Evolutionary conservation across 2,797 vertebrate genomes (phyloP).

Genomic region (Bradypus variegatus): DNA sequence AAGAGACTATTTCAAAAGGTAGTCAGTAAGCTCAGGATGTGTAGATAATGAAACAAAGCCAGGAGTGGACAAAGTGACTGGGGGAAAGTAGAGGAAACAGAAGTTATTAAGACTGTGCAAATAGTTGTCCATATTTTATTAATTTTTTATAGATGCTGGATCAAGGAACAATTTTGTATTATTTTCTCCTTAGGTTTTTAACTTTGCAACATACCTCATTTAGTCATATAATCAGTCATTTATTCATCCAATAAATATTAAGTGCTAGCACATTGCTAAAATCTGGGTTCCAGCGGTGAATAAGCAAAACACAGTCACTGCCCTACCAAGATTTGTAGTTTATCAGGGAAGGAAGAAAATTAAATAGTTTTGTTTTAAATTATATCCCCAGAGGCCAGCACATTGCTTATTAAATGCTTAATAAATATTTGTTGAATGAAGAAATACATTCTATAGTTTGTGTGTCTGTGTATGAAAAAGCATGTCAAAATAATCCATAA

Average conservation of each 20-base stretch:
- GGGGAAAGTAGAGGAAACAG: neutral
- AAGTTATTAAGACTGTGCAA: neutral
- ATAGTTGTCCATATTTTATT: neutral
- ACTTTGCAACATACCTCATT: neutral
- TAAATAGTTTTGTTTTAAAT: slow-evolving; percentile 37
- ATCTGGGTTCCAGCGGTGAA: neutral
- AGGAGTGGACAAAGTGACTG: neutral
- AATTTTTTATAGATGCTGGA: neutral
- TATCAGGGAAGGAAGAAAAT: neutral
- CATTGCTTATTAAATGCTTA: slow-evolving; percentile 26
- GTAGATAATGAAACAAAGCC: neutral
- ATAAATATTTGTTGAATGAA: slow-evolving; percentile 25
- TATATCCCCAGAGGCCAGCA: slow-evolving; percentile 12
- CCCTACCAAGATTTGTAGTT: neutral
- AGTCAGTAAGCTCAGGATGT: neutral
- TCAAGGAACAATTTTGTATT: neutral
- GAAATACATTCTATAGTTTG: neutral
- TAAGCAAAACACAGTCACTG: neutral
- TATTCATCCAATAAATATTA: neutral
- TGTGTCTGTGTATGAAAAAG: neutral
- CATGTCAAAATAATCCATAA: slow-evolving; percentile 14
- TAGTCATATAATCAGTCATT: neutral
- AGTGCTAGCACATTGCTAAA: neutral
- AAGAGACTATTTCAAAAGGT: neutral
- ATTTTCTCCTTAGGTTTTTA: neutral